Evolutionary conservation across 2,888 invertebrate species (phyloP), one percentile per base, ranked within the genome.

Genomic region (Callinectes sapidus): DNA sequence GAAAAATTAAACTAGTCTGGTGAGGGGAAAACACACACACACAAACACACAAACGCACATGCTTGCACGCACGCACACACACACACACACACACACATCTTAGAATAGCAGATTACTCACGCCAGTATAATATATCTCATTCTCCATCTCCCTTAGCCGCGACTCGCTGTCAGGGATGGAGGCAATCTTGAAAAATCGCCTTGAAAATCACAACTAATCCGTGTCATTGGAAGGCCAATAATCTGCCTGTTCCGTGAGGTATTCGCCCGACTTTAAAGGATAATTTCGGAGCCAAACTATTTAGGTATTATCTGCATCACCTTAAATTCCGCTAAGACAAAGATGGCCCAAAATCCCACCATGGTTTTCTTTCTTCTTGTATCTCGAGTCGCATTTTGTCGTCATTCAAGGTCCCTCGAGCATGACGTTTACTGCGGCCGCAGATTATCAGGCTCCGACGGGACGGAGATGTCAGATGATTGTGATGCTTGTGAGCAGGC

Each of bases 1-100:
- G 28, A 71, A 28, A 71, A 6, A 71, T 1, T 2, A 18, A 61
- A 61, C 61, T 61, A 23, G 61, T 61, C 23, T 2, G 61, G 61
- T 18, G 61, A 61, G 61, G 2, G 61, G 61, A 61, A 61, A 16
- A 23, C 23, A 23, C 16, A 61, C 61, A 61, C 23, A 71, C 42
- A 86, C 42, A 86, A 39, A 86, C 86, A 86, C 86, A 86, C 86
- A 39, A 39, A 86, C 86, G 39, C 86, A 39, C 86, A 86, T 39
- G 39, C 35, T 3, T 39, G 39, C 86, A 86, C 86, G 39, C 86
- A 86, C n/a, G 39, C 42, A 86, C 42, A 86, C 86, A 86, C 86
- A 86, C 86, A 86, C 86, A 86, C 86, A 86, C 86, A 86, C 86
- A 86, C 86, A 86, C 86, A 86, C 35, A 86, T 10, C 28, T 71